Conservation (phyloP, 2,888 invertebrate genomes). For the Eristalis tenax region DNA sequence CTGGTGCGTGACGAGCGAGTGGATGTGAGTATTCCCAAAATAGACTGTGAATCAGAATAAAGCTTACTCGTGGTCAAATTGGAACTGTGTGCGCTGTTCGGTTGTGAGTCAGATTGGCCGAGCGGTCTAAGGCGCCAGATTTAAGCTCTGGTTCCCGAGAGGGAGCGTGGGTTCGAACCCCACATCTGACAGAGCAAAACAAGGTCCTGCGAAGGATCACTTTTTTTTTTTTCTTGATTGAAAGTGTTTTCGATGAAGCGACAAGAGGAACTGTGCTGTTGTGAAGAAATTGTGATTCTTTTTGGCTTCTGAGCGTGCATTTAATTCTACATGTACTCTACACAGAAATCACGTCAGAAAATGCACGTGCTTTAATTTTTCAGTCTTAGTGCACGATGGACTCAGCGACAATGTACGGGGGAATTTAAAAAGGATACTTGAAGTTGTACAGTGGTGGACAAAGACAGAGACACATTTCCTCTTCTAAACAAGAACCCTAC, state of each 20-base stretch:
- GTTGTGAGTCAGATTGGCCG: constrained; percentile 86
- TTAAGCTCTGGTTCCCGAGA: constrained; percentile 91
- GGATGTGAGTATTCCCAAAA: neutral
- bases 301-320: no score
- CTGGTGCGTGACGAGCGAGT: neutral
- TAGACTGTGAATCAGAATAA: neutral
- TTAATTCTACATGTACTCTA: no score
- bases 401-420: no score
- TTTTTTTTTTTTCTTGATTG: neutral
- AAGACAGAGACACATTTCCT: no score
- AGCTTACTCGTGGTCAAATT: neutral
- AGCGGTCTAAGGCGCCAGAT: constrained; percentile 92
- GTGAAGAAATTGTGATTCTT: no score
- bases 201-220: neutral
- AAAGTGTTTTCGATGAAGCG: neutral
- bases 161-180: constrained; percentile 93
- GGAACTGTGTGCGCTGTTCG: neutral
- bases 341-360: no score
- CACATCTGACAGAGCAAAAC: constrained; percentile 84
- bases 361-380: no score
- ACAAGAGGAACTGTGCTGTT: neutral
- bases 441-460: no score
- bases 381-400: no score
- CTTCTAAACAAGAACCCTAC: no score
- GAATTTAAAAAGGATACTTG: no score